Conservation (phyloP, 1,140 invertebrate genomes). For the Colletes latitarsis region DNA sequence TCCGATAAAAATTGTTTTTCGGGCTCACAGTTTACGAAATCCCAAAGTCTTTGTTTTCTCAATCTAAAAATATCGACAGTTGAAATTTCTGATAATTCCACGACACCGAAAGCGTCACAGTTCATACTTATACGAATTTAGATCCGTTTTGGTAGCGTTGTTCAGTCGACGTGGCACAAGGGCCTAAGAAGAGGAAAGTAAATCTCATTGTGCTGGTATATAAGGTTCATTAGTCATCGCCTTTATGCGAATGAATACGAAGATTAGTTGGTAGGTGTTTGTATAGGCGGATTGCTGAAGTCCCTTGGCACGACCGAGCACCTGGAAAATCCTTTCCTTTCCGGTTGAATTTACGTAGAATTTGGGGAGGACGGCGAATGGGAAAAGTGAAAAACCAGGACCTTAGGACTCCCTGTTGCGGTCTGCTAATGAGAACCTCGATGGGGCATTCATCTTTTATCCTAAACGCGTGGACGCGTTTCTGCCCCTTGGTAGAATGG, state of each 20-base stretch:
- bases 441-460: constrained; percentile 68
- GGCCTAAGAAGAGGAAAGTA: constrained; percentile 21
- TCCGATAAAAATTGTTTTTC: too few species aligned
- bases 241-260: constrained; percentile 67
- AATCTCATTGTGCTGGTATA: constrained; percentile 63
- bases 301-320: constrained; percentile 53
- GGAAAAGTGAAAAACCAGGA: constrained; percentile 53
- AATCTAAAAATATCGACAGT: too few species aligned
- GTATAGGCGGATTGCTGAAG: constrained; percentile 55
- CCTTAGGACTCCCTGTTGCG: constrained; percentile 55
- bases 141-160: constrained; percentile 43
- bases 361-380: constrained; percentile 21
- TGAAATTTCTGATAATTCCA: too few species aligned
- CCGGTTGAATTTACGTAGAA: constrained; percentile 55
- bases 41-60: too few species aligned
- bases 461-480: constrained; percentile 62
- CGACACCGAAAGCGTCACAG: too few species aligned
- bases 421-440: constrained; percentile 71
- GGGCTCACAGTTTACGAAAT: too few species aligned
- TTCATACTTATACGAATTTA: not conserved
- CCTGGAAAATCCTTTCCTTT: constrained; percentile 62
- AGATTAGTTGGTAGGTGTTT: constrained; percentile 68
- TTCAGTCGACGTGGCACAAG: constrained; percentile 31
- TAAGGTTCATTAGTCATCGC: constrained; percentile 73
- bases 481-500: constrained; percentile 38